Percentiles rank a stretch among this genome's conserved stretches.
Conservation (phyloP, 2,888 invertebrate species). For the Agrotis puta region DNA sequence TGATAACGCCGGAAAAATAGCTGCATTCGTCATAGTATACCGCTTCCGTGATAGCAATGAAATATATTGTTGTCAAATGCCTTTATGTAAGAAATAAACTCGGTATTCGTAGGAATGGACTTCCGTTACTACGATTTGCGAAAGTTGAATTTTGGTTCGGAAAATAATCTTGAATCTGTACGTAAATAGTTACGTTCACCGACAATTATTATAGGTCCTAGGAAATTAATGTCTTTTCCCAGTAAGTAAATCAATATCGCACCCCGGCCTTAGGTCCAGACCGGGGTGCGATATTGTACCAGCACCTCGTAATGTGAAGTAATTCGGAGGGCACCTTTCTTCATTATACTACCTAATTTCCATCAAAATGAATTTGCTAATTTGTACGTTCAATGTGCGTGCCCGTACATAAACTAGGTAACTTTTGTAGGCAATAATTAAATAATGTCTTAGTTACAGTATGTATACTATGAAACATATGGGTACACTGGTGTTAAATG, state of each 20-base stretch:
- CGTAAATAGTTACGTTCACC: constrained; percentile 3
- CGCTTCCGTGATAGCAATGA: constrained; percentile 79
- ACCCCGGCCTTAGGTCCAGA: too few species aligned
- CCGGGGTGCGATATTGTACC: too few species aligned
- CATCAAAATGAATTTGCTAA: constrained; percentile 53
- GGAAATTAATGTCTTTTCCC: neutral
- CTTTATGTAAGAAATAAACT: constrained; percentile 65
- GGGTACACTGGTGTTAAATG: neutral
- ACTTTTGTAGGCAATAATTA: constrained; percentile 26
- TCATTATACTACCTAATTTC: constrained; percentile 51
- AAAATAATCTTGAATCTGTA: neutral
- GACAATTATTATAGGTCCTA: constrained; percentile 13
- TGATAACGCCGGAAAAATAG: constrained; percentile 86
- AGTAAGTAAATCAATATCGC: constrained; percentile 41
- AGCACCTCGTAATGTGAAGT: constrained; percentile 46
- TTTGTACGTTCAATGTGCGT: constrained; percentile 48
- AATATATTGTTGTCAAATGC: constrained; percentile 71
- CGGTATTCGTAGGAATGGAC: constrained; percentile 35
- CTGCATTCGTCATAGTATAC: constrained; percentile 83
- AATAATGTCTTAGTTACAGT: constrained; percentile 25
- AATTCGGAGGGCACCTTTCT: constrained; percentile 52
- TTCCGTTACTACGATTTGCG: constrained; percentile 33
- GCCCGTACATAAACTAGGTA: constrained; percentile 30
- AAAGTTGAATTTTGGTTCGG: constrained; percentile 4
- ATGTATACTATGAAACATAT: neutral